phyloP scores from a whole-genome alignment of 1,140 invertebrate genomes.

The Paralvinella palmiformis region DNA sequence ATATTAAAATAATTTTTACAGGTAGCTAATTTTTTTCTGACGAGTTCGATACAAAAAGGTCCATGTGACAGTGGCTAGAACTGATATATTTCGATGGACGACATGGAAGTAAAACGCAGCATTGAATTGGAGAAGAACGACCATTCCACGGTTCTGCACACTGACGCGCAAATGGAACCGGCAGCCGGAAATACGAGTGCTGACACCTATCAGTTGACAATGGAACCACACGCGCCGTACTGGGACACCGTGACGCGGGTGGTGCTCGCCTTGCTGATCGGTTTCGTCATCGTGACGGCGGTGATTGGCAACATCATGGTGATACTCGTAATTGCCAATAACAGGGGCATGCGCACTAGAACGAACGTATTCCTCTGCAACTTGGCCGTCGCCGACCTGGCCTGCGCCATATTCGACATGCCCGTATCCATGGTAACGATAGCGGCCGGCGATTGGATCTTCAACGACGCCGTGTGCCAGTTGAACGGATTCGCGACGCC shows the following conservation, averaged over 20 bases:
- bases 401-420: slow-evolving; percentile 47
- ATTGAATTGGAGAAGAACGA: too few relatives aligned
- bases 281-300: background rate
- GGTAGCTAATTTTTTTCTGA: too few relatives aligned
- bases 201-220: too few relatives aligned
- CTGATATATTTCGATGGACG: too few relatives aligned
- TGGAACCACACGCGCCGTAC: slow-evolving; percentile 6
- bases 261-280: background rate
- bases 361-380: slow-evolving; percentile 53
- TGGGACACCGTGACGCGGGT: background rate
- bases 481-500: slow-evolving; percentile 52
- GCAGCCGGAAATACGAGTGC: too few relatives aligned
- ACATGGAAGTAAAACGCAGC: too few relatives aligned
- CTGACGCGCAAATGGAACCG: too few relatives aligned
- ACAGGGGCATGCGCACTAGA: slow-evolving; percentile 50
- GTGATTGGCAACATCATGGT: slow-evolving; percentile 13
- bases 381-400: slow-evolving; percentile 51
- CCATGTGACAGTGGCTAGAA: too few relatives aligned
- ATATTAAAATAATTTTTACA: too few relatives aligned
- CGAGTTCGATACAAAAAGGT: too few relatives aligned
- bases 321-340: slow-evolving; percentile 14
- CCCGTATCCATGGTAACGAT: slow-evolving; percentile 51
- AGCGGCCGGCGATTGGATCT: slow-evolving; percentile 44
- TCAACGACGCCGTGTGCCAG: slow-evolving; percentile 38
- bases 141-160: too few relatives aligned